Evolutionary conservation across 2,888 invertebrate genomes (phyloP).

Genomic region (Noctua janthe): DNA sequence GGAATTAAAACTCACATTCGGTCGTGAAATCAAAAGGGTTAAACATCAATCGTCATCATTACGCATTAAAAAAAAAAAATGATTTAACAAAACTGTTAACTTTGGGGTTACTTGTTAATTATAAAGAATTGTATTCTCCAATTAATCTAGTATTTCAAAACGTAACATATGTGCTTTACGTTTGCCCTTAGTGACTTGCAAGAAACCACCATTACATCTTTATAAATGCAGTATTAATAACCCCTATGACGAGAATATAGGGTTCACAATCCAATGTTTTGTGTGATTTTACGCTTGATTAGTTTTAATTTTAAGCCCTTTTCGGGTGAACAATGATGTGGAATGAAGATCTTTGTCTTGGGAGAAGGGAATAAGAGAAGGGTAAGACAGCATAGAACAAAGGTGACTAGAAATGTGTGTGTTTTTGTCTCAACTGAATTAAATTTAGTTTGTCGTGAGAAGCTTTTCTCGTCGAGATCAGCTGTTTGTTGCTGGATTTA

Average conservation of each 20-base stretch:
- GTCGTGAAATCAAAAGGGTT: conserved; percentile 44
- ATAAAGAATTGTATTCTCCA: conserved; percentile 65
- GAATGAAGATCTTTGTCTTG: conserved; percentile 79
- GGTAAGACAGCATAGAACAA: conserved; percentile 42
- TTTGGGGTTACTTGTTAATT: conserved; percentile 56
- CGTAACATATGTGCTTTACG: conserved; percentile 70
- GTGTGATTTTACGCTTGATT: conserved; percentile 66
- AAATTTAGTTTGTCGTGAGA: neutral
- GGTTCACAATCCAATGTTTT: conserved; percentile 38
- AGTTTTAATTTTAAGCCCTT: conserved; percentile 78
- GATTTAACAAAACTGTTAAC: conserved; percentile 46
- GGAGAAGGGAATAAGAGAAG: conserved; percentile 47
- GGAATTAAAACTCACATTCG: neutral
- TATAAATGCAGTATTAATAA: neutral
- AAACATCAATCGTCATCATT: conserved; percentile 26
- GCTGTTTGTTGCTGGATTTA: neutral
- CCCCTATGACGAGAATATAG: neutral
- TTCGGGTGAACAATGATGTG: conserved; percentile 83
- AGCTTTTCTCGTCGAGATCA: neutral
- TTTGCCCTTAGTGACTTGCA: conserved; percentile 80
- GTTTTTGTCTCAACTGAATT: conserved; percentile 12
- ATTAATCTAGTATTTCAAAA: conserved; percentile 62
- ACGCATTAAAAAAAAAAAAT: conserved; percentile 27
- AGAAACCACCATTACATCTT: conserved; percentile 48
- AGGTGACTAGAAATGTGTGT: conserved; percentile 27